Evolutionary conservation across 2,797 vertebrate species (phyloP).

Genomic region (Sebastes reedi): DNA sequence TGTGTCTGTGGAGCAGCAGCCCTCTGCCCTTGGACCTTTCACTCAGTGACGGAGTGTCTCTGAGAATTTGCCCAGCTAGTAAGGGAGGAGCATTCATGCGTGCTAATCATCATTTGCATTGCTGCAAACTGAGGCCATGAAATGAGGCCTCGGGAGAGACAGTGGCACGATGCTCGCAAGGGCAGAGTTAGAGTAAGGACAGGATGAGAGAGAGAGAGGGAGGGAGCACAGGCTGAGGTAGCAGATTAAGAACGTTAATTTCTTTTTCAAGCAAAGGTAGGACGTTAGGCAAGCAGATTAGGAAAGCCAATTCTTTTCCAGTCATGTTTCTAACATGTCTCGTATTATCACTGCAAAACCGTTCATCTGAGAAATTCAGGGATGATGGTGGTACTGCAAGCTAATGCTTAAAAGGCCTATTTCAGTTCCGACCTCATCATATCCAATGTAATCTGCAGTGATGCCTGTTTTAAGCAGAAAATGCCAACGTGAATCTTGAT

Average conservation of each 20-base stretch:
- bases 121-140: slow-evolving; percentile 59
- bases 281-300: slow-evolving; percentile 1
- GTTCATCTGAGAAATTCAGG: background rate
- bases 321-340: background rate
- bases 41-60: slow-evolving; percentile 40
- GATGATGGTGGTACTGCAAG: background rate
- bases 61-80: slow-evolving; percentile 44
- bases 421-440: background rate
- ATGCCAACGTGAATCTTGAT: background rate
- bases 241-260: slow-evolving; percentile 21
- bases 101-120: slow-evolving; percentile 76
- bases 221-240: background rate
- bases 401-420: background rate
- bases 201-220: background rate
- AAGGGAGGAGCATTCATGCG: slow-evolving; percentile 63
- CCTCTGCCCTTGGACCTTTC: slow-evolving; percentile 54
- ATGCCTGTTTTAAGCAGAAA: background rate
- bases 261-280: slow-evolving; percentile 12
- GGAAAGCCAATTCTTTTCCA: background rate
- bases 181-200: slow-evolving; percentile 41
- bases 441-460: background rate
- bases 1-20: slow-evolving; percentile 41
- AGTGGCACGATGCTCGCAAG: slow-evolving; percentile 47
- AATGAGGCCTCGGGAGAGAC: slow-evolving; percentile 65
- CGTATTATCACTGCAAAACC: background rate